These are phyloP conservation scores for Pantherophis alleghaniensis DNA, from an alignment of 2,797 vertebrate species.

Conservation along the genomic window DNA sequence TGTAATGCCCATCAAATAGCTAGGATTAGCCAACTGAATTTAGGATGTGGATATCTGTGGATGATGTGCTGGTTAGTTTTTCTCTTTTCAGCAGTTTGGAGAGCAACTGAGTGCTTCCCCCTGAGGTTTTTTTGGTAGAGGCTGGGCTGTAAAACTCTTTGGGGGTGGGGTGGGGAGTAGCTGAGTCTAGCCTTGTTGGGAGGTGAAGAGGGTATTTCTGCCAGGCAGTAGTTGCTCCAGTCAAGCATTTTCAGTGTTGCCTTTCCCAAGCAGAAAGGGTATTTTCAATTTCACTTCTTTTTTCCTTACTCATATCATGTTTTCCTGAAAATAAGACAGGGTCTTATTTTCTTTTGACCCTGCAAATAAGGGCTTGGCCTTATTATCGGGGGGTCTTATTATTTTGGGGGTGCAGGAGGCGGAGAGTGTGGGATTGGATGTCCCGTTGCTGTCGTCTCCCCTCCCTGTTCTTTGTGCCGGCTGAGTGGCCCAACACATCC, in stretches of 20 bases:
- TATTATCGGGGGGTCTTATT: too few relatives aligned
- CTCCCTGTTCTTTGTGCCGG: too few relatives aligned
- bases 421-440: too few relatives aligned
- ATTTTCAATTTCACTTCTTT: neutral
- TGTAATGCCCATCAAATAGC: neutral
- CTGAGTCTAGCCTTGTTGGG: neutral
- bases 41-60: neutral
- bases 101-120: neutral
- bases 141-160: neutral
- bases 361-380: too few relatives aligned
- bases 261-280: neutral
- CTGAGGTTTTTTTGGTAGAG: neutral
- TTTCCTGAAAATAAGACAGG: too few relatives aligned
- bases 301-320: neutral
- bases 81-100: neutral
- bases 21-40: neutral
- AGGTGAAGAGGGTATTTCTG: neutral
- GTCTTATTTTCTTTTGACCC: too few relatives aligned
- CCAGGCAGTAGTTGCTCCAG: neutral
- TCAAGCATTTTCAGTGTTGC: neutral
- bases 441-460: too few relatives aligned
- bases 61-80: neutral
- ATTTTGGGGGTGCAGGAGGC: too few relatives aligned
- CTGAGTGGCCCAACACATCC: too few relatives aligned
- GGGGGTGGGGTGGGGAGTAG: neutral